A percentile compares a stretch with the other conserved stretches of the same genome.
phyloP scores from a whole-genome alignment of 2,888 invertebrate genomes.

The Zelleria hepariella region DNA sequence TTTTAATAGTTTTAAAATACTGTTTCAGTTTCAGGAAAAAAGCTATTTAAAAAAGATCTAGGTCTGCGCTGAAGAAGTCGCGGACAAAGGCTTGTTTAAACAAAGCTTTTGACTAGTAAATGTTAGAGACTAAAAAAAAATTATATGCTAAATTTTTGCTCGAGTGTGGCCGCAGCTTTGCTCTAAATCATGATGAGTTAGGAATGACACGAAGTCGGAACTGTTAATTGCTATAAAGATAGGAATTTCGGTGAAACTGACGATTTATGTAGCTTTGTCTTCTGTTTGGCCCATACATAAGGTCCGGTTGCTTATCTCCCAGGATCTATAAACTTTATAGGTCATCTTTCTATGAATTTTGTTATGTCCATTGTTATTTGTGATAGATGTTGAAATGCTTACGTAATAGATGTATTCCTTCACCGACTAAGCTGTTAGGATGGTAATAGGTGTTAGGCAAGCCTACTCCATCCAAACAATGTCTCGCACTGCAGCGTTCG shows the following conservation, averaged over 20 bases:
- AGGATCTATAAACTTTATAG: not conserved
- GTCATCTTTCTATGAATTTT: not conserved
- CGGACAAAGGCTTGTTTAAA: too few species aligned
- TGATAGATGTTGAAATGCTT: too few species aligned
- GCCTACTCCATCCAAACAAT: too few species aligned
- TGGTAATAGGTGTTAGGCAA: too few species aligned
- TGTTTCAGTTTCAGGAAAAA: too few species aligned
- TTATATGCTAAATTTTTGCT: not conserved
- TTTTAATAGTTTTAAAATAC: too few species aligned
- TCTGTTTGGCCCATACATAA: not conserved
- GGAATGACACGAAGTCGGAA: constrained; percentile 31
- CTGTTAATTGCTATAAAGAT: constrained; percentile 42
- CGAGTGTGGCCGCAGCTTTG: constrained; percentile 20
- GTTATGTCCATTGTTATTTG: not conserved
- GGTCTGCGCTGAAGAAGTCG: too few species aligned
- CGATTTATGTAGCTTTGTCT: constrained; percentile 39
- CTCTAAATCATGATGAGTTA: constrained; percentile 28
- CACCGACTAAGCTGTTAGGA: too few species aligned
- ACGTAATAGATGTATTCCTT: too few species aligned
- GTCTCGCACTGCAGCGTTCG: too few species aligned
- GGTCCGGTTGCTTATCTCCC: not conserved
- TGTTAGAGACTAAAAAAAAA: not conserved
- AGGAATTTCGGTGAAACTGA: constrained; percentile 31
- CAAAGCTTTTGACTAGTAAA: too few species aligned
- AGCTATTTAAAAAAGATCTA: too few species aligned